These are phyloP conservation scores for Latheticus oryzae DNA, from an alignment of 2,888 invertebrate species.

Conservation along the genomic window DNA sequence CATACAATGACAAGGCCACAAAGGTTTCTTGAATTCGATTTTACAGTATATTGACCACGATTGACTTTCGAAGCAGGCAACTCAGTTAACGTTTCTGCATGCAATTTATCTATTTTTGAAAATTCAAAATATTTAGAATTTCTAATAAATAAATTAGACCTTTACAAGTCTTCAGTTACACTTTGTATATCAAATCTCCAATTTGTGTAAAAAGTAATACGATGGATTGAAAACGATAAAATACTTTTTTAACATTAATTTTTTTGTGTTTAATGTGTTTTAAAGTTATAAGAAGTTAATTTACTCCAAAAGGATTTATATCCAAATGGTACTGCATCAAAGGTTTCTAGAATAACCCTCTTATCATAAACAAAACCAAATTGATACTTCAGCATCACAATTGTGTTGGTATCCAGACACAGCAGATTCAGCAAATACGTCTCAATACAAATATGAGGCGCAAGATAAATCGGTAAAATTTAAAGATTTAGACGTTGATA, in stretches of 20 bases:
- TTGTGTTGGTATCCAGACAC: too few relatives aligned
- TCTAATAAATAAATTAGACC: slow-evolving; percentile 26
- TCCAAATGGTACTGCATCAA: too few relatives aligned
- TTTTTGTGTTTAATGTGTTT: slow-evolving; percentile 28
- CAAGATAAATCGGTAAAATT: too few relatives aligned
- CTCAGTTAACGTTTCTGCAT: slow-evolving; percentile 27
- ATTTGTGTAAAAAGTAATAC: slow-evolving; percentile 23
- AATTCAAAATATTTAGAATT: slow-evolving; percentile 27
- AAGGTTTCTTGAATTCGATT: slow-evolving; percentile 20
- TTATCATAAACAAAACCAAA: too few relatives aligned
- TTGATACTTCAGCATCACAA: too few relatives aligned
- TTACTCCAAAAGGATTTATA: slow-evolving; percentile 24
- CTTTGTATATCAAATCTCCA: slow-evolving; percentile 20
- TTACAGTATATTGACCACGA: too few relatives aligned
- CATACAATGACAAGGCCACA: slow-evolving; percentile 15
- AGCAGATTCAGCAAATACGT: too few relatives aligned
- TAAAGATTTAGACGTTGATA: too few relatives aligned
- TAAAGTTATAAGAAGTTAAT: too few relatives aligned
- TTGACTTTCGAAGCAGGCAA: slow-evolving; percentile 16
- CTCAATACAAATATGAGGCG: too few relatives aligned
- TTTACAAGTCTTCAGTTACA: slow-evolving; percentile 25
- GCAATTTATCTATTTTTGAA: slow-evolving; percentile 28
- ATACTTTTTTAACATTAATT: slow-evolving; percentile 22
- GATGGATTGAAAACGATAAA: slow-evolving; percentile 21
- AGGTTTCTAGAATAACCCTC: too few relatives aligned